Evolutionary conservation across 2,797 vertebrate species (phyloP).

Genomic region (Arvicola amphibius): DNA sequence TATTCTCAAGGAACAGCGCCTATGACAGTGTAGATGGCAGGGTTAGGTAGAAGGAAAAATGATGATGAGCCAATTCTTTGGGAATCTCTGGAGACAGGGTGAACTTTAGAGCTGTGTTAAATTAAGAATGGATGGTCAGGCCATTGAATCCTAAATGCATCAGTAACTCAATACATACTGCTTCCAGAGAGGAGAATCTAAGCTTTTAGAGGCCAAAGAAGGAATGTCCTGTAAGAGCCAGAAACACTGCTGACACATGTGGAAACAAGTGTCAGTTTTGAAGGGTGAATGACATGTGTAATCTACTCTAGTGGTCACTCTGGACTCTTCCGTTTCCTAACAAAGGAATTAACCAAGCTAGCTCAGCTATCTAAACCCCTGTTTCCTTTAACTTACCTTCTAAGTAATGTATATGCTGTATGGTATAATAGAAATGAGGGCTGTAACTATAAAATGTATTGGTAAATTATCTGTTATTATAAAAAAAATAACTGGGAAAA

Average conservation of each 20-base stretch:
- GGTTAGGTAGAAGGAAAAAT: background rate
- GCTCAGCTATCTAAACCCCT: background rate
- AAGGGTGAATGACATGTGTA: background rate
- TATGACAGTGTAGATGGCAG: conserved; percentile 6
- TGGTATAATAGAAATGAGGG: background rate
- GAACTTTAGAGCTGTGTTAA: background rate
- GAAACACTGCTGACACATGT: background rate
- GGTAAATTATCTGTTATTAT: background rate
- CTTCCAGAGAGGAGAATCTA: background rate
- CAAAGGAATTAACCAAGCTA: background rate
- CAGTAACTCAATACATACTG: background rate
- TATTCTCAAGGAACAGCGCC: conserved; percentile 6
- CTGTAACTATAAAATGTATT: background rate
- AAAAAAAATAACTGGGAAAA: background rate
- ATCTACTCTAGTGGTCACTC: background rate
- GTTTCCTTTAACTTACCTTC: conserved; percentile 5
- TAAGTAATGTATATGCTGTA: background rate
- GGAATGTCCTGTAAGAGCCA: background rate
- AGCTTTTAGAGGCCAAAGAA: background rate
- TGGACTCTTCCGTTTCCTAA: background rate
- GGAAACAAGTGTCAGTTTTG: background rate
- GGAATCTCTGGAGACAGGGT: background rate
- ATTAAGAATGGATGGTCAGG: background rate
- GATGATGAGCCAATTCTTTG: background rate
- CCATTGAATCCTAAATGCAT: background rate